Percentiles rank a stretch among this genome's conserved stretches.
phyloP scores from a whole-genome alignment of 2,888 invertebrate genomes.

The Dendrolimus houi region DNA sequence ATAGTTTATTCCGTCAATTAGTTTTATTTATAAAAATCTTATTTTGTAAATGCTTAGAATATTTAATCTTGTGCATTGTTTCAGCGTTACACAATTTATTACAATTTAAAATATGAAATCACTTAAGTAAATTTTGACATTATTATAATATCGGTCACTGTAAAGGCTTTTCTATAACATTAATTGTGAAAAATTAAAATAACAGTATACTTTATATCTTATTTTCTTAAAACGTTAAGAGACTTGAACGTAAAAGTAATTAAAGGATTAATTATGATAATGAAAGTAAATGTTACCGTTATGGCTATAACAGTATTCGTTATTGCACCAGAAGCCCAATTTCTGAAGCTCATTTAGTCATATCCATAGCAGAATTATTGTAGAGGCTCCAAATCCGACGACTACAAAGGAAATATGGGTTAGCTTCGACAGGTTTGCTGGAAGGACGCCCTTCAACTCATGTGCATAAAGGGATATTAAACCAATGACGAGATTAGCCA shows the following conservation, averaged over 20 bases:
- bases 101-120: no score
- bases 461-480: conserved; percentile 39
- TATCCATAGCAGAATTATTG: conserved; percentile 40
- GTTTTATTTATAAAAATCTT: no score
- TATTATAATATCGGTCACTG: no score
- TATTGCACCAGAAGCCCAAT: conserved; percentile 22
- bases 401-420: conserved; percentile 45
- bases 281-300: conserved; percentile 23
- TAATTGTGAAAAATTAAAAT: no score
- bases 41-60: no score
- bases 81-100: no score
- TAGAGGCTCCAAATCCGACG: conserved; percentile 26
- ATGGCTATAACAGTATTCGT: conserved; percentile 31
- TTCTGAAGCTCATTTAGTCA: conserved; percentile 31
- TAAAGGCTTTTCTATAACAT: no score
- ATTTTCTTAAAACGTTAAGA: background rate
- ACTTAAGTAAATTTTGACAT: no score
- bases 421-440: conserved; percentile 37
- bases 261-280: conserved; percentile 34
- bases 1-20: no score
- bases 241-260: conserved; percentile 6
- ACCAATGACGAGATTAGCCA: conserved; percentile 47
- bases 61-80: no score
- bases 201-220: background rate
- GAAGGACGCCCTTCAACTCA: conserved; percentile 32